These are phyloP conservation scores for Chrysina gloriosa DNA, from an alignment of 2,888 invertebrate genomes.

Conservation along the genomic window DNA sequence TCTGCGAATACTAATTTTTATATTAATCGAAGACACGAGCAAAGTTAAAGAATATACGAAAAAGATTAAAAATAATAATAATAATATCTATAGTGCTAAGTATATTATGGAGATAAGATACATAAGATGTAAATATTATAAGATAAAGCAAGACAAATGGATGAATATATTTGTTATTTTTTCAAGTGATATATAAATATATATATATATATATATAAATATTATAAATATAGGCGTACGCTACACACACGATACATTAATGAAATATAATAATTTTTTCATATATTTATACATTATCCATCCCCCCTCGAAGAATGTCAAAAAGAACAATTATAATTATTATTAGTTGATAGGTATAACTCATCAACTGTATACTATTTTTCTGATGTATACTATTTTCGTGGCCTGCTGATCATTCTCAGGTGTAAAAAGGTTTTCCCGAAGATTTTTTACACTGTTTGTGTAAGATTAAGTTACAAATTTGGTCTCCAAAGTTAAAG, in stretches of 20 bases:
- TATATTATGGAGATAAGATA: background rate
- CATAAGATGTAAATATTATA: constrained; percentile 26
- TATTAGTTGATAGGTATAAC: constrained; percentile 2
- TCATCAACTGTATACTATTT: constrained; percentile 42
- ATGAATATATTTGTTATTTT: constrained; percentile 46
- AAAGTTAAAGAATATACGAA: too few relatives aligned
- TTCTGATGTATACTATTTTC: constrained; percentile 52
- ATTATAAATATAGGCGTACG: too few relatives aligned
- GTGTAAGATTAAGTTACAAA: background rate
- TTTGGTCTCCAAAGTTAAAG: background rate
- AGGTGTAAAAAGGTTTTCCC: constrained; percentile 44
- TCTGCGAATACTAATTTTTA: background rate
- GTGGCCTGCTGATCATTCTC: constrained; percentile 52
- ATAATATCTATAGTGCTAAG: too few relatives aligned
- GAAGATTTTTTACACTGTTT: constrained; percentile 15
- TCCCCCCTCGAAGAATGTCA: background rate
- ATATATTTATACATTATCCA: constrained; percentile 40
- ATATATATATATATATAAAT: constrained; percentile 7
- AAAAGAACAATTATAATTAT: background rate
- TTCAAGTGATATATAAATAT: constrained; percentile 41
- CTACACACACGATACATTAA: constrained; percentile 13
- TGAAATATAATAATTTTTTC: constrained; percentile 39
- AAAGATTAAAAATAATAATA: constrained; percentile 2
- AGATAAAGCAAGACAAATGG: constrained; percentile 21
- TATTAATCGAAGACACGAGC: too few relatives aligned